Evolutionary conservation across 2,888 invertebrate genomes (phyloP), one percentile per base, ranked within the genome.

Genomic region (Lymantria dispar): DNA sequence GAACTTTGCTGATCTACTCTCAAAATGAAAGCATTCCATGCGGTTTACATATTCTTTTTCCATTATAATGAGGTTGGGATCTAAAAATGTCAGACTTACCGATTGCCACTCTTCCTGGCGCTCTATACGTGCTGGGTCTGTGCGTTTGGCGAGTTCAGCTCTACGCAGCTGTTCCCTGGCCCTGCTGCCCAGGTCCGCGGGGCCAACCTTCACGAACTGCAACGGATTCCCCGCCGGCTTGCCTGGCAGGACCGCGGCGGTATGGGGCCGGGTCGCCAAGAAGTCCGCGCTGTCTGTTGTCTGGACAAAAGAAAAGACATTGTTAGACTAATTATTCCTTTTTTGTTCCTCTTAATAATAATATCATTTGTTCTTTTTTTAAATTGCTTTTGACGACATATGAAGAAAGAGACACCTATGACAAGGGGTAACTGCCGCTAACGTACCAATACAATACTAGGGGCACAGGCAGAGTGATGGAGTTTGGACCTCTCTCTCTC

Each of bases 31-130:
- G 22, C 5, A 2, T 22, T 22, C 22, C 2, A 22, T 22, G 22
- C 2, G 22, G 2, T 22, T 22, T 5, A 22, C 5, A 22, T 22
- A 5, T 22, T 22, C 22, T 22, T 22, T n/a, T n/a, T n/a, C n/a
- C n/a, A n/a, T n/a, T n/a, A 22, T 22, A 22, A 22, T 22, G 22
- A 2, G 5, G 5, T 2, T 22, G 22, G 22, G n/a, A 22, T 22
- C 2, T 13, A 3, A 39, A 12, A 39, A 39, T 13, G 3, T 8
- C n/a, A 9, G 15, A 77, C 95, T 94, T 85, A 97, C 97, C 92
- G 96, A 95, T 91, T 97, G 97, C 97, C 97, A 97, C 79, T 97
- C 97, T 86, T 97, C 97, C 61, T 96, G 95, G 69, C 96, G 95
- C 80, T 97, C 96, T 69, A 95, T 94, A 54, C 95, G 92, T 56